Conservation (phyloP, 2,888 invertebrate species). For the Idaea aversata region DNA sequence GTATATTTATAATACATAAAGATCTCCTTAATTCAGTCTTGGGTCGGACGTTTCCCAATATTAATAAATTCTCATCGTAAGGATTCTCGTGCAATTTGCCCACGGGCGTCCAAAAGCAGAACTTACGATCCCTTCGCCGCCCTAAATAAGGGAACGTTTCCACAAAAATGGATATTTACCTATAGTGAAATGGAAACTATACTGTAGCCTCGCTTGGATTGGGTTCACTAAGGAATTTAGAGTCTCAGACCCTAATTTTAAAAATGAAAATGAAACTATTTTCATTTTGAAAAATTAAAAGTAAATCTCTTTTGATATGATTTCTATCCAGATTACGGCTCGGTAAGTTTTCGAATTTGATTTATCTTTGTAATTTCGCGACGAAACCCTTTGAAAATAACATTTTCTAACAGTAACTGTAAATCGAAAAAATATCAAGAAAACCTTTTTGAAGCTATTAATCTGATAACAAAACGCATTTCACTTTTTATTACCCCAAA, state of each 20-base stretch:
- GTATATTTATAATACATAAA: background rate
- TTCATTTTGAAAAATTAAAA: background rate
- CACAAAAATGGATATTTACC: constrained; percentile 1
- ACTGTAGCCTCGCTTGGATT: background rate
- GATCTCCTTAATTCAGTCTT: background rate
- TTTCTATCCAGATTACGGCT: background rate
- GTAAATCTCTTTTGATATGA: background rate
- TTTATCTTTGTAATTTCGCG: background rate
- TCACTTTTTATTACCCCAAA: constrained; percentile 23
- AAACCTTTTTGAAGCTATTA: constrained; percentile 10
- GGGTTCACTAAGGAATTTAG: too few relatives aligned
- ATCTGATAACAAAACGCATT: constrained; percentile 18
- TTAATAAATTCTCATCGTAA: constrained; percentile 78
- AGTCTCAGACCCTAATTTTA: too few relatives aligned
- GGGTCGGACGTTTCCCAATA: constrained; percentile 54
- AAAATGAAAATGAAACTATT: too few relatives aligned
- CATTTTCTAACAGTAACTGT: constrained; percentile 5
- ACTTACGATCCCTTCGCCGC: constrained; percentile 67
- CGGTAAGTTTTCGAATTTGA: background rate
- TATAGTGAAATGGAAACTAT: background rate
- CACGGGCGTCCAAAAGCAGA: constrained; percentile 58
- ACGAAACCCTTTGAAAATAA: background rate
- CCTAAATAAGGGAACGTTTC: constrained; percentile 55
- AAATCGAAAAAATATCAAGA: background rate
- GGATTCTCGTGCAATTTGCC: constrained; percentile 76